Conservation (phyloP, 2,888 invertebrate species). For the Schizaphis graminum region DNA sequence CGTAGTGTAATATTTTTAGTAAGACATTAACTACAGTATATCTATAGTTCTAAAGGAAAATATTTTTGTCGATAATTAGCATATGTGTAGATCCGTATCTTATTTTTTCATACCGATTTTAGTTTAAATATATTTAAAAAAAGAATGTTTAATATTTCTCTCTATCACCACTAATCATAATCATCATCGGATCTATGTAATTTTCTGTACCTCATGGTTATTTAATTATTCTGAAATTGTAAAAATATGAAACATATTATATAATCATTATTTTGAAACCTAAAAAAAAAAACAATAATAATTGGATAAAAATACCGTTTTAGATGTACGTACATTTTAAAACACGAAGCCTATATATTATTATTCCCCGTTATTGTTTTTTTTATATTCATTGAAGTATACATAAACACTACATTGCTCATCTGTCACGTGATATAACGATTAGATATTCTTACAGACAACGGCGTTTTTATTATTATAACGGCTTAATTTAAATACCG, state of each 20-base stretch:
- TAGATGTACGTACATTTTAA: neutral
- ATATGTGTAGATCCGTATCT: constrained; percentile 45
- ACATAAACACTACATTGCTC: neutral
- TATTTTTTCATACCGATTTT: constrained; percentile 5
- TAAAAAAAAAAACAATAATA: neutral
- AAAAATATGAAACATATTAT: neutral
- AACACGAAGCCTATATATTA: neutral
- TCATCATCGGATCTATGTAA: constrained; percentile 8
- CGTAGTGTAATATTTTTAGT: constrained; percentile 26
- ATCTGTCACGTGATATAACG: neutral
- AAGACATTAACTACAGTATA: constrained; percentile 24
- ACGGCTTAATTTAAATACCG: neutral
- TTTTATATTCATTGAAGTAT: neutral
- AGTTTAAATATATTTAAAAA: neutral
- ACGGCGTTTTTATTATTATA: neutral
- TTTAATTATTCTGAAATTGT: constrained; percentile 21
- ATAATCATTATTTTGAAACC: constrained; percentile 8
- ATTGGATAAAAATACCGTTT: neutral
- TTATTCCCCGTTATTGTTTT: neutral
- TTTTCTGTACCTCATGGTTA: neutral
- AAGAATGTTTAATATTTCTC: constrained; percentile 1
- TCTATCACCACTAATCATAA: constrained; percentile 22
- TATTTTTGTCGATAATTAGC: constrained; percentile 3
- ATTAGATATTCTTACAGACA: neutral
- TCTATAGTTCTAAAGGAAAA: constrained; percentile 24